Percentiles rank a stretch among this genome's conserved stretches.
Conservation (phyloP, 2,888 invertebrate genomes). For the Julus scandinavius region DNA sequence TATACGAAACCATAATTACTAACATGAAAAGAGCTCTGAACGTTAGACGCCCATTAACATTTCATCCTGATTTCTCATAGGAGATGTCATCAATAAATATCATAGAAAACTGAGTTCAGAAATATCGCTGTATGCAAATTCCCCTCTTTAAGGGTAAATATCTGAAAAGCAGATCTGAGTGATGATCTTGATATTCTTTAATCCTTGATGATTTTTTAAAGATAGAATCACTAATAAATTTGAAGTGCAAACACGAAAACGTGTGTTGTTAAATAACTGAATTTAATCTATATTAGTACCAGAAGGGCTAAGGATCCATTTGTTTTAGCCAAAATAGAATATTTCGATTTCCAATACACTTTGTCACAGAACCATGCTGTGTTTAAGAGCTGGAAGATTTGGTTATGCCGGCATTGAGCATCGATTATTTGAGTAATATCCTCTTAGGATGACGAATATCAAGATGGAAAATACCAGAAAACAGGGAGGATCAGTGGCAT, state of each 20-base stretch:
- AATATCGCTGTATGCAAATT: background rate
- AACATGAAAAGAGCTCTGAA: background rate
- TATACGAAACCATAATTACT: background rate
- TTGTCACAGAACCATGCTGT: background rate
- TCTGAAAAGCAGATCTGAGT: too few relatives aligned
- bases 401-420: background rate
- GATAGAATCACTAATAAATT: too few relatives aligned
- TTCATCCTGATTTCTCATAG: constrained; percentile 5
- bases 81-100: constrained; percentile 11
- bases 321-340: background rate
- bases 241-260: too few relatives aligned
- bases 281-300: background rate
- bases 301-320: background rate
- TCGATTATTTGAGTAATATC: constrained; percentile 1
- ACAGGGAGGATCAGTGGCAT: background rate
- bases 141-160: too few relatives aligned
- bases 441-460: background rate
- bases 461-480: background rate
- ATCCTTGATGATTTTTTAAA: too few relatives aligned
- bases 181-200: too few relatives aligned
- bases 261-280: background rate
- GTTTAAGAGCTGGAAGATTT: background rate
- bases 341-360: constrained; percentile 35
- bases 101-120: background rate
- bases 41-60: constrained; percentile 9